Conservation (phyloP, 2,113 vertebrate genomes). For the Limnothrissa miodon region DNA sequence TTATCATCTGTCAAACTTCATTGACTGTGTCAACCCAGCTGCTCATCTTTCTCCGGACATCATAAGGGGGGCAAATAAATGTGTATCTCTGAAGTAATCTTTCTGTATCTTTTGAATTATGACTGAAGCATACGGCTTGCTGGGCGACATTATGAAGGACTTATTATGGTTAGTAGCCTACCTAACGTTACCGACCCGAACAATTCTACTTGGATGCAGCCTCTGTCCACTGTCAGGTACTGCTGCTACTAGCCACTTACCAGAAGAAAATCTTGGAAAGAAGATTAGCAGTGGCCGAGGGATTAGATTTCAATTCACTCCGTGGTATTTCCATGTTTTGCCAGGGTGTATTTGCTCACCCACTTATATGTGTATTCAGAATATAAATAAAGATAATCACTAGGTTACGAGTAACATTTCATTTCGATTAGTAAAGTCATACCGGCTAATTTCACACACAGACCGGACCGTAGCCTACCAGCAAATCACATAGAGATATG, state of each 20-base stretch:
- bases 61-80: not conserved
- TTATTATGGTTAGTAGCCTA: not conserved
- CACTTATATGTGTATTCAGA: not conserved
- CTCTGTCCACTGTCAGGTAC: slow-evolving; percentile 43
- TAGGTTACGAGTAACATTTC: not conserved
- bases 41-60: not conserved
- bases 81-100: not conserved
- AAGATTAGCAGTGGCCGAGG: slow-evolving; percentile 66
- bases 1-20: not conserved
- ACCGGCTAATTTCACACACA: slow-evolving; percentile 2
- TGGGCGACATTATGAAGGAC: not conserved
- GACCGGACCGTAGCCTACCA: not conserved
- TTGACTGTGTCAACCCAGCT: not conserved
- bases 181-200: not conserved
- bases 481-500: not conserved
- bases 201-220: not conserved
- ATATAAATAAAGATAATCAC: not conserved
- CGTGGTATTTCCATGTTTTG: slow-evolving; percentile 56
- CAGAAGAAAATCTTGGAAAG: slow-evolving; percentile 74
- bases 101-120: not conserved
- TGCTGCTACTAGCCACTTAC: slow-evolving; percentile 56
- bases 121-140: not conserved
- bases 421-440: not conserved
- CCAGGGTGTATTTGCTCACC: not conserved
- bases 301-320: slow-evolving; percentile 65